Evolutionary conservation across 1,140 invertebrate genomes (phyloP).

Genomic region (Drosophila leontia): DNA sequence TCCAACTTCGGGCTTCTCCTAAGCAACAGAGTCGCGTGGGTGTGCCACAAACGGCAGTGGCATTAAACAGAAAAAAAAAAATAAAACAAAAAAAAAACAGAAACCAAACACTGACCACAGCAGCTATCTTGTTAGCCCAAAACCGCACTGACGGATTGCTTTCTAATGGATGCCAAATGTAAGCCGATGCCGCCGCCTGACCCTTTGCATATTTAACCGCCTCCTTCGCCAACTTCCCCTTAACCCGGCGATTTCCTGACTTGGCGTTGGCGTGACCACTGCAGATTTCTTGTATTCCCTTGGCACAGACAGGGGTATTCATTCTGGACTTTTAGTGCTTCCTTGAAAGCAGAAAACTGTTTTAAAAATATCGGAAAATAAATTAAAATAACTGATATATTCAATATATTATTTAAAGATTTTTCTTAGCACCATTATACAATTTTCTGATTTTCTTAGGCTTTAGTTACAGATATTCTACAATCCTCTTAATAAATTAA

Average conservation of each 20-base stretch:
- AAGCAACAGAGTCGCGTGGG: slow-evolving; percentile 43
- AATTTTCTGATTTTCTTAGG: not conserved
- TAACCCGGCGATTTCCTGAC: slow-evolving; percentile 7
- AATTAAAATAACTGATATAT: not conserved
- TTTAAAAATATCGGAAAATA: not conserved
- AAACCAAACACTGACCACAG: slow-evolving; percentile 29
- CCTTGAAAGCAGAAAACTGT: not conserved
- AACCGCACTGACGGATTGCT: slow-evolving; percentile 80
- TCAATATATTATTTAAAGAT: not conserved
- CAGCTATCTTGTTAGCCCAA: slow-evolving; percentile 70
- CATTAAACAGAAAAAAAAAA: slow-evolving; percentile 5
- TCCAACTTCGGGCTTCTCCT: slow-evolving; percentile 21
- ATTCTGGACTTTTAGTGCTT: not conserved
- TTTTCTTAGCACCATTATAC: not conserved
- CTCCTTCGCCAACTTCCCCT: not conserved
- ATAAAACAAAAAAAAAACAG: not conserved
- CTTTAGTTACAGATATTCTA: not conserved
- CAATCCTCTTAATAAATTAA: not conserved
- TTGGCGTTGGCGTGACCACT: slow-evolving; percentile 70
- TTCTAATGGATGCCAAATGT: slow-evolving; percentile 76
- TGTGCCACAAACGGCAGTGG: slow-evolving; percentile 50
- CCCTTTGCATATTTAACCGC: slow-evolving; percentile 51
- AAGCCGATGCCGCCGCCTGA: slow-evolving; percentile 64
- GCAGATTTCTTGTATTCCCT: slow-evolving; percentile 13
- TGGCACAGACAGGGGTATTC: slow-evolving; percentile 27